Base-by-base conservation (phyloP, 1,140 invertebrate genomes). In the Drosophila nigromelanica region DNA sequence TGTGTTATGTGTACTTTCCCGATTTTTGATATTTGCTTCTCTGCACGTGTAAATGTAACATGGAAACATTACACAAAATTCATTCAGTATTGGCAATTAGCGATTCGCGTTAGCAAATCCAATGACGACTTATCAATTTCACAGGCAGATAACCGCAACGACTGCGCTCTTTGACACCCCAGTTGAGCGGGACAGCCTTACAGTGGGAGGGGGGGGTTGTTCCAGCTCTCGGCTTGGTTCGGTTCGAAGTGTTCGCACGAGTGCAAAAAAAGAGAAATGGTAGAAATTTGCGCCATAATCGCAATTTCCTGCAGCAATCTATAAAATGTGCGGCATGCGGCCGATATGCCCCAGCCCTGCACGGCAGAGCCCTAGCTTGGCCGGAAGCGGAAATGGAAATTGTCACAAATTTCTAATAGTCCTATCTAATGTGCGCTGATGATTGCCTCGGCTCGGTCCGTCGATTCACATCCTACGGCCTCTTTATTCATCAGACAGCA, bases 251-350 rank as follows among this genome's bases (percentile, higher is more conserved):
- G 33, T 39, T 59, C 48, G 48, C 66, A 69, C 56, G 58, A 71
- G 24, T 27, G 24, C 18, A 56, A 55, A 73, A 56, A 52, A 43
- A 50, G 55, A 37, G 52, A 70, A 70, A 24, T 7, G 48, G 27
- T 39, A 35, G 52, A 73, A 68, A 55, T 73, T 68, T 73, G 55
- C 56, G 64, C 33, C 47, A 35, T 54, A 56, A 35, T 71, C 40
- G 63, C 50, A 68, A 73, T 73, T 73, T 73, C 64, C 71, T 68
- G 71, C 39, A 30, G 14, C 55, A 68, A 73, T 73, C 50, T 58
- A 58, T 43, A 66, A 45, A 51, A 51, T 50, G 60, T 63, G 68
- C 45, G 37, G 61, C 66, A 69, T 69, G 58, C 66, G n/a, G n/a
- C n/a, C n/a, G n/a, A n/a, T n/a, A n/a, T n/a, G n/a, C n/a, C n/a